These are phyloP conservation scores for Ptychobarbus kaznakovi DNA, from an alignment of 2,797 vertebrate species.

Conservation along the genomic window DNA sequence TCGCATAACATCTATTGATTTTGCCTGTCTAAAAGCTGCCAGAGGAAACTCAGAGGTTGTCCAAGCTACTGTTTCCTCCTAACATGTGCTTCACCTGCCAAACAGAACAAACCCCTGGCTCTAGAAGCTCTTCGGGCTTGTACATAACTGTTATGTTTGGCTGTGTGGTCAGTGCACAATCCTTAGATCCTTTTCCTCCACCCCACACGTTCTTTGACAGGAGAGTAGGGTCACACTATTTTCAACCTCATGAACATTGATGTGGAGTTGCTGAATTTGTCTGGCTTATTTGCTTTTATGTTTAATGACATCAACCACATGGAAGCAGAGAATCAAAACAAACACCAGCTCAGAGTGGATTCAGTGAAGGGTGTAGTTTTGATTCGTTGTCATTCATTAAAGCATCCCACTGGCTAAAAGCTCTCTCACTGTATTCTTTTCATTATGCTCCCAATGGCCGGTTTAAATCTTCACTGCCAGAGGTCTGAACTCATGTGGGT, in stretches of 20 bases:
- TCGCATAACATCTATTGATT: constrained; percentile 2
- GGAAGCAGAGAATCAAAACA: constrained; percentile 17
- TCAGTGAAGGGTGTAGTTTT: constrained; percentile 16
- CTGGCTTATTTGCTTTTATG: constrained; percentile 45
- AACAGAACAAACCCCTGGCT: constrained; percentile 56
- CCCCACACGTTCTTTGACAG: constrained; percentile 58
- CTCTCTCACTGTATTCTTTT: constrained; percentile 11
- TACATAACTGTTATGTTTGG: constrained; percentile 69
- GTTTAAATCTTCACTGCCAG: constrained; percentile 41
- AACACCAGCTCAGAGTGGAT: not conserved
- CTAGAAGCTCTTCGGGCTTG: constrained; percentile 42
- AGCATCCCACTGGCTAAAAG: constrained; percentile 52
- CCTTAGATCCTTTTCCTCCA: constrained; percentile 33
- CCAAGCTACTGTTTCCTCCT: constrained; percentile 60
- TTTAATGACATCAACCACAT: constrained; percentile 20
- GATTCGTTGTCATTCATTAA: constrained; percentile 63
- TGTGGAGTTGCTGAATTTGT: constrained; percentile 53
- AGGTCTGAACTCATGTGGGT: constrained; percentile 10
- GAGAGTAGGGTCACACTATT: constrained; percentile 26
- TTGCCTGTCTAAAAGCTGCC: constrained; percentile 4
- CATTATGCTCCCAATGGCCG: constrained; percentile 52
- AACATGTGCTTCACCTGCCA: constrained; percentile 54
- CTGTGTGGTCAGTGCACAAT: constrained; percentile 53
- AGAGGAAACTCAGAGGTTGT: constrained; percentile 57
- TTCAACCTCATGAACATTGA: constrained; percentile 1